These are phyloP conservation scores for Eulimnadia texana DNA, from an alignment of 1,140 invertebrate species.

Conservation along the genomic window DNA sequence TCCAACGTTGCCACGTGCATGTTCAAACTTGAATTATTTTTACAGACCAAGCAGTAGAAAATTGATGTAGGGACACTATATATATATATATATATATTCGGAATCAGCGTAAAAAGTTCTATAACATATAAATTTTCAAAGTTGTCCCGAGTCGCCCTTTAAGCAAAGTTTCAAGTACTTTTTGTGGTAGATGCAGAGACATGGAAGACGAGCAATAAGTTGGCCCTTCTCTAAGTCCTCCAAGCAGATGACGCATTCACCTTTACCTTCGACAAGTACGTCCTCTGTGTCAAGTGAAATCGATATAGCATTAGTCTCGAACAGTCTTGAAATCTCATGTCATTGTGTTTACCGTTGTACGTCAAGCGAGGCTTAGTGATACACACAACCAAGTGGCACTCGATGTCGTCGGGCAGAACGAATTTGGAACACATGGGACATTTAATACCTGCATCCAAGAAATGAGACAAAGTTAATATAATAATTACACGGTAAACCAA, in stretches of 20 bases:
- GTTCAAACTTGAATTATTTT: too few species aligned
- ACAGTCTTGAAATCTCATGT: too few species aligned
- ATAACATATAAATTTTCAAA: too few species aligned
- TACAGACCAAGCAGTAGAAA: too few species aligned
- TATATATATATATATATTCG: too few species aligned
- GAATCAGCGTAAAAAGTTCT: too few species aligned
- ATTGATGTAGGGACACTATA: too few species aligned
- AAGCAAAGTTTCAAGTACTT: too few species aligned
- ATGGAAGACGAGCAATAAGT: slow-evolving; percentile 91
- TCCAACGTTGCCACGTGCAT: too few species aligned
- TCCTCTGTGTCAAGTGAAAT: slow-evolving; percentile 60
- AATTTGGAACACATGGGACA: slow-evolving; percentile 97
- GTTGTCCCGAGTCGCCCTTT: too few species aligned
- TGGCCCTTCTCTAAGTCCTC: slow-evolving; percentile 80
- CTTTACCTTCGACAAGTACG: slow-evolving; percentile 80
- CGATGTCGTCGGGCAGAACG: slow-evolving; percentile 91
- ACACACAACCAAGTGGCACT: slow-evolving; percentile 97
- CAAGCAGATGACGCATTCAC: slow-evolving; percentile 95
- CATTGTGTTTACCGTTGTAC: slow-evolving; percentile 73
- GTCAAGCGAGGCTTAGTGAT: slow-evolving; percentile 93
- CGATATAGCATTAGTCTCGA: not conserved
- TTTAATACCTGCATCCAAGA: slow-evolving; percentile 68
- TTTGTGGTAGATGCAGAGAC: slow-evolving; percentile 99
- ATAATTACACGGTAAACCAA: not conserved
- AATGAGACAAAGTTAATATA: not conserved